phyloP scores from a whole-genome alignment of 2,888 invertebrate genomes.

The Drosophila helvetica region DNA sequence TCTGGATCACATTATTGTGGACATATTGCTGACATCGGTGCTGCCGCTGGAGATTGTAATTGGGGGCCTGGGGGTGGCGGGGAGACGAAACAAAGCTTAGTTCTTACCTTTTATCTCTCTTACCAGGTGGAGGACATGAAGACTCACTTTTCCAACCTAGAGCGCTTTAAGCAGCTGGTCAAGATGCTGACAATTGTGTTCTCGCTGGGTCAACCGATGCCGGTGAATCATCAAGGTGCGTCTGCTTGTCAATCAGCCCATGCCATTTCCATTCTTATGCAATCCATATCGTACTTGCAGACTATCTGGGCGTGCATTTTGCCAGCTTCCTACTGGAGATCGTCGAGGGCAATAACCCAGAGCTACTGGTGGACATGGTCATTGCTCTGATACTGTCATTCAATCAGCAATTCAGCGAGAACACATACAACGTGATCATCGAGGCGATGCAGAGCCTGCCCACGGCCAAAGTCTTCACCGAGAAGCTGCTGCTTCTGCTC shows the following conservation, averaged over 20 bases:
- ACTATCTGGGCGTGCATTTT: slow-evolving; percentile 93
- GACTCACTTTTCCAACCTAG: slow-evolving; percentile 90
- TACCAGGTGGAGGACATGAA: slow-evolving; percentile 88
- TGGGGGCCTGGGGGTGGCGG: slow-evolving; percentile 79
- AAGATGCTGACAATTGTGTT: slow-evolving; percentile 94
- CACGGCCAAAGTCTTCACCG: slow-evolving; percentile 94
- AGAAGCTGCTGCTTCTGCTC: slow-evolving; percentile 93
- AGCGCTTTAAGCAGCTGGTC: slow-evolving; percentile 92
- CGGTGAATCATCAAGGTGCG: slow-evolving; percentile 94
- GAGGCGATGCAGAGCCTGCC: slow-evolving; percentile 88
- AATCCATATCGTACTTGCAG: slow-evolving; percentile 84
- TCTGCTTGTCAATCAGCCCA: neutral
- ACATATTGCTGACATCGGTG: slow-evolving; percentile 93
- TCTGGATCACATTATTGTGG: slow-evolving; percentile 91
- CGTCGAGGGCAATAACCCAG: slow-evolving; percentile 93
- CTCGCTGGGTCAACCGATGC: slow-evolving; percentile 95
- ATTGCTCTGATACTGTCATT: slow-evolving; percentile 93
- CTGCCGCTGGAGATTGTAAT: slow-evolving; percentile 95
- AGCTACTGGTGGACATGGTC: slow-evolving; percentile 93
- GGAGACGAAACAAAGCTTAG: neutral
- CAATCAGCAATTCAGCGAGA: slow-evolving; percentile 92
- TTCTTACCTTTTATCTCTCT: neutral
- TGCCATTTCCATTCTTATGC: neutral
- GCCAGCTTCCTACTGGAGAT: slow-evolving; percentile 91
- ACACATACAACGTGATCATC: slow-evolving; percentile 89